A percentile compares a stretch with the other conserved stretches of the same genome.
These are phyloP conservation scores for Furcula furcula DNA, from an alignment of 2,888 invertebrate genomes.

Conservation along the genomic window DNA sequence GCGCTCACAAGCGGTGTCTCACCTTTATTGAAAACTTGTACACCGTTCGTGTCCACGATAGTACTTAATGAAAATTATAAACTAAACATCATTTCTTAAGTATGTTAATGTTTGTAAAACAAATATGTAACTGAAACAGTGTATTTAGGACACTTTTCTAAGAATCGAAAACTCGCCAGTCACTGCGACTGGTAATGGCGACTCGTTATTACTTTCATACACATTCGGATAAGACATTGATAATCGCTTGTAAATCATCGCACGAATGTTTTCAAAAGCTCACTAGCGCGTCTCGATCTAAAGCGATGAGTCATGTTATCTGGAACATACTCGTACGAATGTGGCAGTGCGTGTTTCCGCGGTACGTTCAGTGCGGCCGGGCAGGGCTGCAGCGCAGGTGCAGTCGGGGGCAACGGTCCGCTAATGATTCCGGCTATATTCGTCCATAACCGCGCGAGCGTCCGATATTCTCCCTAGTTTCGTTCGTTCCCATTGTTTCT, in stretches of 20 bases:
- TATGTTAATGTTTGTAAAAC: no score
- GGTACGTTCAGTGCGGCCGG: background rate
- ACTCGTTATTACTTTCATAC: constrained; percentile 6
- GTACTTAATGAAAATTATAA: no score
- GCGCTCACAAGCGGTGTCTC: no score
- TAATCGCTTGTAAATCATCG: background rate
- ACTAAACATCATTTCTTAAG: no score
- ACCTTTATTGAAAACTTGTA: no score
- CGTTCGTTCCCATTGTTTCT: constrained; percentile 22
- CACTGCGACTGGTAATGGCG: constrained; percentile 1
- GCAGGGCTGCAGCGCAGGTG: constrained; percentile 35
- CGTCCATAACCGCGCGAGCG: constrained; percentile 26
- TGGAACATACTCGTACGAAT: constrained; percentile 1
- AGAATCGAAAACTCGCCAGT: background rate
- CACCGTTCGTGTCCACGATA: no score
- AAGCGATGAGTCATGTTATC: constrained; percentile 21
- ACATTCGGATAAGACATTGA: constrained; percentile 8
- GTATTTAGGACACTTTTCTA: no score
- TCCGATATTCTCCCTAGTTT: constrained; percentile 27
- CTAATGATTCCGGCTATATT: constrained; percentile 53
- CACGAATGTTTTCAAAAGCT: background rate
- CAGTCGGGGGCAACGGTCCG: constrained; percentile 49
- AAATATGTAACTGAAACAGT: no score
- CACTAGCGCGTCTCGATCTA: constrained; percentile 9
- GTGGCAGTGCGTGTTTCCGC: constrained; percentile 4